These are phyloP conservation scores for Porites rus DNA, from an alignment of 92 coral and sea anemone genomes.

Conservation along the genomic window DNA sequence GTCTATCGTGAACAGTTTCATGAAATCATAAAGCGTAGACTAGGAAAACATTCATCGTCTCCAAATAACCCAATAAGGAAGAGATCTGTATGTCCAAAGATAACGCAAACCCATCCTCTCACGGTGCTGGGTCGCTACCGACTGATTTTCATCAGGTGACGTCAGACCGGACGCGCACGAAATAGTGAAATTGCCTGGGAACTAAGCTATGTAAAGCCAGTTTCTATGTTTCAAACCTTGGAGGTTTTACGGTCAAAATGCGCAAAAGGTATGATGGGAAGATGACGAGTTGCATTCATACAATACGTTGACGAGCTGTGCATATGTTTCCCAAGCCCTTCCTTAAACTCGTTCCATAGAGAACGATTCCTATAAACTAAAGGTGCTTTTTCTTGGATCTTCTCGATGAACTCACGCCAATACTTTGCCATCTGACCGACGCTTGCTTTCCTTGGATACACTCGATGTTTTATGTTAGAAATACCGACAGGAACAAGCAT, in stretches of 20 bases:
- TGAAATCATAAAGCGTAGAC: too few relatives aligned
- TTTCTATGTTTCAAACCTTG: background rate
- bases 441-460: background rate
- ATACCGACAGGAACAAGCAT: conserved; percentile 22
- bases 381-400: conserved; percentile 22
- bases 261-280: conserved; percentile 20
- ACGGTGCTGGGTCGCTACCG: too few relatives aligned
- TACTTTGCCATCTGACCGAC: background rate
- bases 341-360: background rate
- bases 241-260: conserved; percentile 22
- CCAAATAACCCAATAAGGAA: too few relatives aligned
- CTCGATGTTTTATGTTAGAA: background rate
- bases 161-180: too few relatives aligned
- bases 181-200: too few relatives aligned
- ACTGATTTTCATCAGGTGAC: too few relatives aligned
- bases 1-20: too few relatives aligned
- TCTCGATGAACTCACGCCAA: conserved; percentile 2
- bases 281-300: conserved; percentile 12
- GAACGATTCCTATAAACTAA: background rate
- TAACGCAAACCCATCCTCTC: too few relatives aligned
- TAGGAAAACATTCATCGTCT: too few relatives aligned
- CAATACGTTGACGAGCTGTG: background rate
- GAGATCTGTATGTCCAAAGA: too few relatives aligned
- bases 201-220: too few relatives aligned
- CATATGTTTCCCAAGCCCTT: background rate